These are phyloP conservation scores for Numenius phaeopus DNA, from an alignment of 2,797 vertebrate species.

Conservation along the genomic window DNA sequence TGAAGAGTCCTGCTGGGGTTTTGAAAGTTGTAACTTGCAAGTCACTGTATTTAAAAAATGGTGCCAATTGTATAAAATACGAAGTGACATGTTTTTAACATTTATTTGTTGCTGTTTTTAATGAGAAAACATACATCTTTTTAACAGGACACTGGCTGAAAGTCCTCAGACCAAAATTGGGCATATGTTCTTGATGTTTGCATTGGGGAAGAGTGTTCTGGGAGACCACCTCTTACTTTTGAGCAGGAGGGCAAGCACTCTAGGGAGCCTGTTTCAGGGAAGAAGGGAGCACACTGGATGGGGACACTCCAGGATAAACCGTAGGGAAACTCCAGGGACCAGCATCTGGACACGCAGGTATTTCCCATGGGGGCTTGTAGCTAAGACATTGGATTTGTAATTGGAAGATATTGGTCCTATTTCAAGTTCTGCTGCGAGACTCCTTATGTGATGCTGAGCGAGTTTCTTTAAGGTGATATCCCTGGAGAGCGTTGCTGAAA, in stretches of 20 bases:
- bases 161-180: background rate
- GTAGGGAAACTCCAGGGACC: background rate
- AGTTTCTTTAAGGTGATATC: background rate
- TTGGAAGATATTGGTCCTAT: background rate
- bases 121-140: background rate
- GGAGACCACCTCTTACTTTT: background rate
- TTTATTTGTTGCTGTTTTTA: background rate
- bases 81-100: background rate
- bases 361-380: background rate
- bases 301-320: background rate
- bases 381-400: background rate
- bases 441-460: background rate
- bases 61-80: background rate
- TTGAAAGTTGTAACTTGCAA: constrained; percentile 2
- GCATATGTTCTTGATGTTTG: background rate
- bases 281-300: fast-evolving
- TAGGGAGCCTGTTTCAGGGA: background rate
- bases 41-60: background rate
- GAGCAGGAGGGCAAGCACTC: background rate
- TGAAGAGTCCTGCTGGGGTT: background rate
- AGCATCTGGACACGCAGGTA: fast-evolving
- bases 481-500: background rate
- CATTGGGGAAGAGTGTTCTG: background rate
- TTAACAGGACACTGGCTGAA: background rate
- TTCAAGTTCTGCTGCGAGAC: background rate